Evolutionary conservation across 2,888 invertebrate genomes (phyloP).

Genomic region (Keiferia lycopersicella): DNA sequence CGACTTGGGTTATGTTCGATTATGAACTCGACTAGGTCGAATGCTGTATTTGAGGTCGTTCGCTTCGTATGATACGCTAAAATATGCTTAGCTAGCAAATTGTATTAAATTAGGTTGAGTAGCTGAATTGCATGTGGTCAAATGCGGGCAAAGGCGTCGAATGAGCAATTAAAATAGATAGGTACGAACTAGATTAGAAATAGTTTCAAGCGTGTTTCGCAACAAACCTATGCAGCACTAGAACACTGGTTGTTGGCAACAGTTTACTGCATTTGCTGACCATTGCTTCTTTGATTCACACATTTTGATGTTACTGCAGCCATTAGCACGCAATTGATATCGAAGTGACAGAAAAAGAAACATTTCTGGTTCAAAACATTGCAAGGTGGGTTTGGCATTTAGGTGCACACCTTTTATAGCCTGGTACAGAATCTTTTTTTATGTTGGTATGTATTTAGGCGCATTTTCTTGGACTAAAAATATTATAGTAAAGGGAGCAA

Average conservation of each 20-base stretch:
- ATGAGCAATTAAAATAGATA: constrained; percentile 67
- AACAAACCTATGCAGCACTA: constrained; percentile 44
- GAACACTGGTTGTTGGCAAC: constrained; percentile 41
- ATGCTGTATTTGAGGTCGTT: constrained; percentile 79
- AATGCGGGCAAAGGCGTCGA: constrained; percentile 50
- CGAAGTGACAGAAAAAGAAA: constrained; percentile 33
- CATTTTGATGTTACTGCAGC: constrained; percentile 34
- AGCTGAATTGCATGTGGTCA: constrained; percentile 49
- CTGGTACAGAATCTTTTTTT: constrained; percentile 15
- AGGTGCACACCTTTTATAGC: constrained; percentile 58
- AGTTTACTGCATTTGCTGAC: constrained; percentile 48
- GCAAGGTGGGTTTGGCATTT: constrained; percentile 50
- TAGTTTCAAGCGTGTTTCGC: constrained; percentile 62
- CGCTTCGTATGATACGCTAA: constrained; percentile 57
- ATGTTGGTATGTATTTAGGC: too few species aligned
- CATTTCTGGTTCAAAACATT: constrained; percentile 29
- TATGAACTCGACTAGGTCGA: constrained; percentile 77
- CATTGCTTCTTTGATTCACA: constrained; percentile 45
- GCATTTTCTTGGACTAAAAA: too few species aligned
- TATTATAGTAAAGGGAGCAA: too few species aligned
- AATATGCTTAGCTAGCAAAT: constrained; percentile 47
- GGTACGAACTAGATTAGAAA: constrained; percentile 65
- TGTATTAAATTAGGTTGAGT: constrained; percentile 54
- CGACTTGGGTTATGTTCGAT: constrained; percentile 74
- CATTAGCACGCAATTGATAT: constrained; percentile 45